A percentile compares a stretch with the other conserved stretches of the same genome.
Evolutionary conservation across 23 tunicate genomes (phyloP).

Genomic region (Aplidium turbinatum): DNA sequence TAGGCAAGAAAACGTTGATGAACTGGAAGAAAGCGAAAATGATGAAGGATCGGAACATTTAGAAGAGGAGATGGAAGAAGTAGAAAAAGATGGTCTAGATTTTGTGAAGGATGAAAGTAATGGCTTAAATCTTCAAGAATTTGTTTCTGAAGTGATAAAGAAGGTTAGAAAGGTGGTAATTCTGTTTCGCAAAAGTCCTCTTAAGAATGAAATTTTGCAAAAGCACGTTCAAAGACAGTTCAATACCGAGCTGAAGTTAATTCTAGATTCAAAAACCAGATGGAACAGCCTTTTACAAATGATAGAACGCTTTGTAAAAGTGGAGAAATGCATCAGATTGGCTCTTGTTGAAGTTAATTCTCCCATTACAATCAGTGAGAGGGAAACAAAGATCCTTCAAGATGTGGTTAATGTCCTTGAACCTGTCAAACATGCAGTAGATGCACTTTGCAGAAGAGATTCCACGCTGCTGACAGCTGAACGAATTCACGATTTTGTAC

Average conservation of each 20-base stretch:
- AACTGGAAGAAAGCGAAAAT: too few species aligned
- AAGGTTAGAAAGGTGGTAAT: constrained; percentile 48
- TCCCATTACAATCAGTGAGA: constrained; percentile 23
- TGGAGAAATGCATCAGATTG: constrained; percentile 55
- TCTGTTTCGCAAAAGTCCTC: constrained; percentile 45
- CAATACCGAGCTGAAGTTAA: constrained; percentile 53
- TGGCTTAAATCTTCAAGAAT: constrained; percentile 19
- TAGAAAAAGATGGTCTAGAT: neutral
- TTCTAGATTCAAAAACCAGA: constrained; percentile 59
- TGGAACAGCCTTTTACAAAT: constrained; percentile 46
- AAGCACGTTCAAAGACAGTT: constrained; percentile 49
- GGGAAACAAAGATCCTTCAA: constrained; percentile 26
- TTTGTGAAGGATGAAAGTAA: constrained; percentile 10
- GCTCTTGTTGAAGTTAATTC: constrained; percentile 51
- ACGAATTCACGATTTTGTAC: constrained; percentile 40
- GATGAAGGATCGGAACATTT: constrained; percentile 19
- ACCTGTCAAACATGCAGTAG: constrained; percentile 32
- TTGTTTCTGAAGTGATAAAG: constrained; percentile 39
- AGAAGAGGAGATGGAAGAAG: constrained; percentile 17
- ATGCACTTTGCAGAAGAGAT: constrained; percentile 36
- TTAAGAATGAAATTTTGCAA: constrained; percentile 50
- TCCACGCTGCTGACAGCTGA: constrained; percentile 35
- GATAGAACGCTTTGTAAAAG: constrained; percentile 44
- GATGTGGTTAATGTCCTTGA: constrained; percentile 51
- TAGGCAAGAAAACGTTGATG: too few species aligned